Base-by-base conservation (phyloP, 2,113 vertebrate species). In the Scopus umbretta region DNA sequence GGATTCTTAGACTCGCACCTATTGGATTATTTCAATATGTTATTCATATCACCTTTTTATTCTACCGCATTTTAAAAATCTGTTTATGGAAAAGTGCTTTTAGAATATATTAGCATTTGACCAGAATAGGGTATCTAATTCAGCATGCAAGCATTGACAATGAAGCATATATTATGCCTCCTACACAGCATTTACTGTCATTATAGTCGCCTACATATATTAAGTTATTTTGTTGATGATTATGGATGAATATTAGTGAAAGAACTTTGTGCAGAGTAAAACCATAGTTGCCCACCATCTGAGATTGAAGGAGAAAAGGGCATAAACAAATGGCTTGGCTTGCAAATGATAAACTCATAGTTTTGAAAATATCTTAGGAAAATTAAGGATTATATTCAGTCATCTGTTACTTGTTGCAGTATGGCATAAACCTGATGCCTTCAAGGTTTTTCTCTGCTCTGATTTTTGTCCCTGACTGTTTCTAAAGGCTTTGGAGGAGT, bases 161-260 rank as follows among this genome's bases (percentile, higher is more conserved):
- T 55, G 62, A 79, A 85, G 84, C 56, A 92, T 53, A 63, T 68
- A 80, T 95, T 97, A 90, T 79, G 88, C 95, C 92, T 95, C 93
- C 89, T 82, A 82, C 85, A 88, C 70, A 74, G 55, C 68, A 94
- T 84, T 97, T 95, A 67, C 78, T 96, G 71, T 92, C 90, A 94
- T 76, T 94, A 58, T 50, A 76, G 86, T 91, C 85, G 36, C 92
- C 93, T 91, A 95, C 94, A 55, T 74, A 61, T 80, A 75, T 95
- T 96, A 95, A 94, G 89, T 59, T 84, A 78, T 80, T 96, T 91
- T 94, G 78, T 87, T 88, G 85, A 81, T 87, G 82, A 83, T 62
- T 91, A 86, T 34, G 95, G 88, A 62, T 55, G 63, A 94, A 90
- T 71, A 80, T 36, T 32, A 38, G 86, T 19, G 14, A 88, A 58